Percentiles rank a stretch among this genome's conserved stretches.
These are phyloP conservation scores for Osmerus mordax DNA, from an alignment of 2,113 vertebrate species.

Conservation along the genomic window DNA sequence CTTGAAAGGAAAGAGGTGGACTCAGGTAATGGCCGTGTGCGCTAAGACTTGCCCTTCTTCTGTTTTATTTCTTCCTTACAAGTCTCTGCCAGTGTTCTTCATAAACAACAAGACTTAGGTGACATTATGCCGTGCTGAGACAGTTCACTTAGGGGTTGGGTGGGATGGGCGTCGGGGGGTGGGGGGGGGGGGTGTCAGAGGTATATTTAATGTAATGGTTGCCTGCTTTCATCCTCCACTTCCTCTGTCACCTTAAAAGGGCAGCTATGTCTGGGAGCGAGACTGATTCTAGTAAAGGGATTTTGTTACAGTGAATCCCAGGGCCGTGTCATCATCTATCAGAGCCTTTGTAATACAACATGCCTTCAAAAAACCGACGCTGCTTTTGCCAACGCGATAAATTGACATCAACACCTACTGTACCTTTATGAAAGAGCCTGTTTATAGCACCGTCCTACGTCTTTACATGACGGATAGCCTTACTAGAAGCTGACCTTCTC, in stretches of 20 bases:
- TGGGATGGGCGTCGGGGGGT: background rate
- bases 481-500: no score
- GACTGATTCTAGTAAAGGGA: slow-evolving; percentile 4
- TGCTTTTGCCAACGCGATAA: no score
- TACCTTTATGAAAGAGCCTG: background rate
- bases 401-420: background rate
- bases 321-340: slow-evolving; percentile 23
- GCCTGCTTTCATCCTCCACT: slow-evolving; percentile 39
- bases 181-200: background rate
- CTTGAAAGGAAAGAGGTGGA: no score
- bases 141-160: background rate
- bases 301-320: slow-evolving; percentile 18
- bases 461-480: no score
- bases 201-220: slow-evolving; percentile 46
- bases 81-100: no score
- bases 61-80: no score
- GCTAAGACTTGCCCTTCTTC: no score
- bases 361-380: slow-evolving; percentile 14
- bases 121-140: no score
- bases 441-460: background rate
- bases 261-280: slow-evolving; percentile 22
- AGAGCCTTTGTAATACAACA: slow-evolving; percentile 33
- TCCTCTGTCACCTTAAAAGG: slow-evolving; percentile 51
- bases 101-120: no score
- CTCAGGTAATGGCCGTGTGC: no score